Evolutionary conservation across 2,888 invertebrate species (phyloP).

Genomic region (Melikaiella ostensackeni): DNA sequence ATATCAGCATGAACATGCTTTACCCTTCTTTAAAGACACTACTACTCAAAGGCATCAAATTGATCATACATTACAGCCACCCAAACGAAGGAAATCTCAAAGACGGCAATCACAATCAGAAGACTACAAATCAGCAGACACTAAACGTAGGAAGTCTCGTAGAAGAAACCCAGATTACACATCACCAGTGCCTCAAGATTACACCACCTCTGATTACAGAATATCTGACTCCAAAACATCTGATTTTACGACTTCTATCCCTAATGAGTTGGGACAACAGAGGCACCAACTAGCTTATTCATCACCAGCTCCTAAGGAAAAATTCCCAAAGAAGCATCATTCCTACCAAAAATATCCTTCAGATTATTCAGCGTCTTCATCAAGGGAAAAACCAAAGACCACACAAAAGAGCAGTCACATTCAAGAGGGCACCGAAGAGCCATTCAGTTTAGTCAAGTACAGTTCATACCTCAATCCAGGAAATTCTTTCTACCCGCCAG

Average conservation of each 20-base stretch:
- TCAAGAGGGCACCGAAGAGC: background rate
- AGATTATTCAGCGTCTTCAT: background rate
- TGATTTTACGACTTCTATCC: background rate
- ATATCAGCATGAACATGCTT: background rate
- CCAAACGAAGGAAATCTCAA: background rate
- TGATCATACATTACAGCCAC: background rate
- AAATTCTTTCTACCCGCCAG: background rate
- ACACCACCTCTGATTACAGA: background rate
- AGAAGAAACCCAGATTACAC: background rate
- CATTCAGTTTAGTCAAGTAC: background rate
- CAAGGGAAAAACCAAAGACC: background rate
- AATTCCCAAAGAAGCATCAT: background rate
- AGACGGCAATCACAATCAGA: background rate
- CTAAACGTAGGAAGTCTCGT: background rate
- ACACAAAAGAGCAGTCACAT: background rate
- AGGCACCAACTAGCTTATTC: background rate
- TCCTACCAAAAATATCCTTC: background rate
- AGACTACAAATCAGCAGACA: background rate
- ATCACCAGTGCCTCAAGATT: background rate
- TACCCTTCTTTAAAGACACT: background rate
- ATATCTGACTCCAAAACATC: background rate
- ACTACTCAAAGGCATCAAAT: background rate
- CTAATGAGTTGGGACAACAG: background rate
- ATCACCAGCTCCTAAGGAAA: background rate
- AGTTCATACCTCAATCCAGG: background rate